These are phyloP conservation scores for Upupa epops DNA, from an alignment of 2,113 vertebrate species.

Conservation along the genomic window DNA sequence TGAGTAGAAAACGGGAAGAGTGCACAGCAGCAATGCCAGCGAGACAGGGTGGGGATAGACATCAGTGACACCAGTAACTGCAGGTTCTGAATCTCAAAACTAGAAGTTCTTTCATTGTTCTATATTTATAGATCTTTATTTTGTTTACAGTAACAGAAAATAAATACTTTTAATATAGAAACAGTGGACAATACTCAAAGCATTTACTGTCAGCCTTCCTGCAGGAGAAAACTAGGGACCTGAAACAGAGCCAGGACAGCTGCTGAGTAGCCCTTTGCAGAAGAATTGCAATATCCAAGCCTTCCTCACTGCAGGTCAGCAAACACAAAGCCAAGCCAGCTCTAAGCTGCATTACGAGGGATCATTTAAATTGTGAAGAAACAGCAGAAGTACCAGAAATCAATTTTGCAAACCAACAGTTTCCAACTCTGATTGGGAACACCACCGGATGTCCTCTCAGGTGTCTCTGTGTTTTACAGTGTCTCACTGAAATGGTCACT, in stretches of 20 bases:
- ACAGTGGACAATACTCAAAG: conserved; percentile 3
- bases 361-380: not conserved
- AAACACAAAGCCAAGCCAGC: not conserved
- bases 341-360: not conserved
- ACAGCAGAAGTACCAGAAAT: not conserved
- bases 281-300: not conserved
- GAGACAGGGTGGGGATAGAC: not conserved
- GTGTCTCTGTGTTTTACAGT: not conserved
- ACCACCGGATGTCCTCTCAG: not conserved
- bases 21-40: not conserved
- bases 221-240: not conserved
- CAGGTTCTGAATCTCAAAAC: not conserved
- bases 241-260: not conserved
- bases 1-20: not conserved
- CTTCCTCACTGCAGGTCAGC: not conserved
- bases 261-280: not conserved
- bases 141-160: not conserved
- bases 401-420: not conserved
- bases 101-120: not conserved
- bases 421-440: not conserved
- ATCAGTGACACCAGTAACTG: not conserved
- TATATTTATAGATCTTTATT: conserved; percentile 25
- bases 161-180: not conserved
- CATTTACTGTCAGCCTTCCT: not conserved
- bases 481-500: not conserved